A percentile compares a stretch with the other conserved stretches of the same genome.
Conservation (phyloP, 2,113 vertebrate genomes). For the Hirundichthys speculiger region DNA sequence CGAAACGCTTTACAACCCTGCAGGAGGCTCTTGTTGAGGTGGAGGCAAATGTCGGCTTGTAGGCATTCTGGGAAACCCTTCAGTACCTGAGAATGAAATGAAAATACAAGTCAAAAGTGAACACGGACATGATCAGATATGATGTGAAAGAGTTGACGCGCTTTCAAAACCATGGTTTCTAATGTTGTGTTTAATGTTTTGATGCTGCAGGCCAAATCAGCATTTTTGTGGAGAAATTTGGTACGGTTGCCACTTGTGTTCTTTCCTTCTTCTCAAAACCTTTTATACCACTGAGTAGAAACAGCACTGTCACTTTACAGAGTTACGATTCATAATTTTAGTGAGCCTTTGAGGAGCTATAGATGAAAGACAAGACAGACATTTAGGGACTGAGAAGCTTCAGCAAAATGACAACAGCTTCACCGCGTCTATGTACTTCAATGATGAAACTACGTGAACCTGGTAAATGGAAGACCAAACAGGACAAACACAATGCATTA, state of each 20-base stretch:
- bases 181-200: neutral
- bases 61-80: constrained; percentile 99
- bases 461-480: too few relatives aligned
- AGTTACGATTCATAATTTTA: neutral
- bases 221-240: constrained; percentile 33
- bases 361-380: constrained; percentile 43
- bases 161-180: neutral
- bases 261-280: constrained; percentile 76
- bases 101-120: constrained; percentile 32
- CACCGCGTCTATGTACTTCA: too few relatives aligned
- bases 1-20: constrained; percentile 93
- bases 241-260: constrained; percentile 75
- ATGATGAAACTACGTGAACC: too few relatives aligned
- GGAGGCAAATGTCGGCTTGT: constrained; percentile 98
- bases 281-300: constrained; percentile 13
- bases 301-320: constrained; percentile 10
- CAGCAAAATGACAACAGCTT: constrained; percentile 17
- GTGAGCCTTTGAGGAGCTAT: constrained; percentile 20
- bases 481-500: too few relatives aligned
- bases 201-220: constrained; percentile 25
- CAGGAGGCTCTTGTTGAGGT: constrained; percentile 94
- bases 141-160: too few relatives aligned
- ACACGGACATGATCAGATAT: neutral
- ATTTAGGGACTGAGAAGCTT: constrained; percentile 28
- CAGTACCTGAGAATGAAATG: constrained; percentile 86